These are phyloP conservation scores for Sycophila texana DNA, from an alignment of 2,888 invertebrate genomes.

Conservation along the genomic window DNA sequence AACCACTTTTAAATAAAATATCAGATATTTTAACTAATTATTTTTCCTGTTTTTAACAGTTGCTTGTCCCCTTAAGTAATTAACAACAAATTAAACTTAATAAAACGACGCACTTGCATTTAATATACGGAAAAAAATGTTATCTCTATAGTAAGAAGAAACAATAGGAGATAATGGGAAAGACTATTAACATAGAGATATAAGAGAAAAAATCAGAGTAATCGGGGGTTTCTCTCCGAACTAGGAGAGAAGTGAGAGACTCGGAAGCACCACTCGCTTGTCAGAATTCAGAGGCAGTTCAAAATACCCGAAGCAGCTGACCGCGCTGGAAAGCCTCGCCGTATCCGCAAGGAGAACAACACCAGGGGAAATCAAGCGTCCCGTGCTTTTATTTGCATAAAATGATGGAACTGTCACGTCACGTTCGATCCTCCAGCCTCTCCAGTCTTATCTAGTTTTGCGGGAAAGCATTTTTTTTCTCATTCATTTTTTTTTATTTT, in stretches of 20 bases:
- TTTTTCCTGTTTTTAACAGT: too few relatives aligned
- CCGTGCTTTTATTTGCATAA: slow-evolving; percentile 74
- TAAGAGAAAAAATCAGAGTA: slow-evolving; percentile 9
- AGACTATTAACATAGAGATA: too few relatives aligned
- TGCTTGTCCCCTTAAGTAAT: too few relatives aligned
- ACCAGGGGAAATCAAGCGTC: slow-evolving; percentile 74
- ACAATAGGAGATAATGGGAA: too few relatives aligned
- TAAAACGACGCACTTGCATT: too few relatives aligned
- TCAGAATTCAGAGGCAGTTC: slow-evolving; percentile 12
- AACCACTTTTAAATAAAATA: too few relatives aligned
- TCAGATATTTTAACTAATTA: too few relatives aligned
- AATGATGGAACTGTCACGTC: slow-evolving; percentile 73
- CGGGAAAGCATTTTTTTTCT: slow-evolving; percentile 8
- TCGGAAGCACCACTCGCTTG: background rate
- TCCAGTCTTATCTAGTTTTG: slow-evolving; percentile 43
- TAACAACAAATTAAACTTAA: too few relatives aligned
- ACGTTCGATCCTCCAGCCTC: slow-evolving; percentile 62
- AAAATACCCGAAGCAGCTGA: slow-evolving; percentile 27
- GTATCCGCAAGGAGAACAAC: slow-evolving; percentile 61
- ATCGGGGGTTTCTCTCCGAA: background rate
- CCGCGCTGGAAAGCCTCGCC: background rate
- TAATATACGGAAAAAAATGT: too few relatives aligned
- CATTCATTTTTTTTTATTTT: slow-evolving; percentile 48
- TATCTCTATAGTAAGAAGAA: too few relatives aligned
- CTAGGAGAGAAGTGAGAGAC: background rate